Percentiles rank a stretch among this genome's conserved stretches.
Conservation (phyloP, 2,113 vertebrate genomes). For the Micronycteris hirsuta region DNA sequence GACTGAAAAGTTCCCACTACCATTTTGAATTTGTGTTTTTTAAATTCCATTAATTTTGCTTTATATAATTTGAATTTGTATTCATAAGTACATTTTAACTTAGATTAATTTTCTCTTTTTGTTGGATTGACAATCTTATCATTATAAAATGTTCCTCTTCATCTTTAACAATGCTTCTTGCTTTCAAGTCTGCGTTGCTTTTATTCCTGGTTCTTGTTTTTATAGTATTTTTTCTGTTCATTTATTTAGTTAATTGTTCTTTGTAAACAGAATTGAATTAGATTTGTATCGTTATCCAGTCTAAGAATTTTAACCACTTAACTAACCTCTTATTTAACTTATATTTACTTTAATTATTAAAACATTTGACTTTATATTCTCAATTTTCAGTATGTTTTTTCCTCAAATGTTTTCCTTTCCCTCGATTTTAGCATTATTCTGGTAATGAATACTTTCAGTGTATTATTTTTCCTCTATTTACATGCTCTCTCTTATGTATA, state of each 20-base stretch:
- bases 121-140: not conserved
- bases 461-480: not conserved
- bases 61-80: not conserved
- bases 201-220: not conserved
- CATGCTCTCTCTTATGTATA: not conserved
- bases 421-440: not conserved
- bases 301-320: not conserved
- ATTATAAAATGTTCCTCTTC: not conserved
- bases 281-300: not conserved
- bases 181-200: not conserved
- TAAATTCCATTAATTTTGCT: not conserved
- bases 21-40: not conserved
- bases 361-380: not conserved
- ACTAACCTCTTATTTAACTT: not conserved
- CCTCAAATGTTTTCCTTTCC: not conserved
- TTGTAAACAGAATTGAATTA: not conserved
- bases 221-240: not conserved
- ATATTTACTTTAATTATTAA: not conserved
- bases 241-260: not conserved
- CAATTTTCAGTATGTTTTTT: not conserved
- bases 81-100: not conserved
- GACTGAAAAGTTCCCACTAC: constrained; percentile 87
- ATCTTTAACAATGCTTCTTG: not conserved
- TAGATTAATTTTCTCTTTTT: not conserved
- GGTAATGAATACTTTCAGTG: not conserved